Evolutionary conservation across 1,140 invertebrate genomes (phyloP), one percentile per base, ranked within the genome.

Genomic region (Rhynchophorus ferrugineus): DNA sequence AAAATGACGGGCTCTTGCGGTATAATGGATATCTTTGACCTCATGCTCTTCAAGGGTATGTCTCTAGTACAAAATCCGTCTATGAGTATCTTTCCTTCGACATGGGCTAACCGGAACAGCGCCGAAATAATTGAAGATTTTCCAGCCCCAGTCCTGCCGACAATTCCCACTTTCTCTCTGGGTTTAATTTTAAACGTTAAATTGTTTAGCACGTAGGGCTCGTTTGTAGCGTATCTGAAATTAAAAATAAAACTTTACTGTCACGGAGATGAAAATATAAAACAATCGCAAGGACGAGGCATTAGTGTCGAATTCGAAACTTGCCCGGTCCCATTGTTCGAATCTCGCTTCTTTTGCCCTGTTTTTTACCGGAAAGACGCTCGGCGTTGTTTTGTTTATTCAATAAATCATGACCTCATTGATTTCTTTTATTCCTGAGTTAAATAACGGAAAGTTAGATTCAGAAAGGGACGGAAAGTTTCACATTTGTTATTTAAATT

Each of bases 71-170:
- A 70, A 16, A 78, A 63, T 2, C 69, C 73, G 63, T 82, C 82
- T 34, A 84, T 80, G 2, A 64, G 55, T 42, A 85, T 82, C 3
- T 54, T 61, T 13, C 85, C 87, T 9, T 75, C 71, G n/a, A 79
- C 75, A 54, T 81, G 77, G 1, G 79, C 77, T 44, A 91, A 71
- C 61, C 85, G 75, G 64, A 88, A 87, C 46, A 87, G 63, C 13
- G 80, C 78, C 1, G 79, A 70, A 39, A 87, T 82, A 19, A 89
- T 66, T 0, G 84, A 86, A 13, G 83, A 84, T 69, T 89, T 90
- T 3, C 87, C 85, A 34, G 84, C 84, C 14, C 84, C 84, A 3
- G 84, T 86, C 54, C 84, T 69, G 9, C 84, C 84, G 20, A 85
- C 82, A 39, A 86, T 84, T 8, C 83, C 82, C 36, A 85, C 76